A percentile compares a stretch with the other conserved stretches of the same genome.
Evolutionary conservation across 2,888 invertebrate species (phyloP).

Genomic region (Philaethria dido): DNA sequence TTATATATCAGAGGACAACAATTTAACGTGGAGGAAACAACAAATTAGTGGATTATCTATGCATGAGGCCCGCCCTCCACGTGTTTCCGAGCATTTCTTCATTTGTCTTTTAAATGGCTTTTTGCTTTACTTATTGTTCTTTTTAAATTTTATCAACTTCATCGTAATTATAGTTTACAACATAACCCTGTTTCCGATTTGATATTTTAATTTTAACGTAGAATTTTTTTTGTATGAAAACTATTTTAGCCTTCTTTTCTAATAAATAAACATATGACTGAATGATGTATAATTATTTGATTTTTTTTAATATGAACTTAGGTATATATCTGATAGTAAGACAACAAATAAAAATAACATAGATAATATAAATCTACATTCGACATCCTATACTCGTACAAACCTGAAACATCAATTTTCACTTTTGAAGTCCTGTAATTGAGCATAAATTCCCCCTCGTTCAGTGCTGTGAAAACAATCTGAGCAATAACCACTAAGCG

Average conservation of each 20-base stretch:
- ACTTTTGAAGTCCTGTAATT: constrained; percentile 18
- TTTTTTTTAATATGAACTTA: no score
- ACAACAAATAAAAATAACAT: no score
- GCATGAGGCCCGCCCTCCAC: constrained; percentile 73
- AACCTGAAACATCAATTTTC: constrained; percentile 21
- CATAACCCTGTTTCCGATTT: constrained; percentile 32
- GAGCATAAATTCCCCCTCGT: constrained; percentile 19
- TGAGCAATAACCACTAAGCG: constrained; percentile 44
- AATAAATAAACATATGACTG: background rate
- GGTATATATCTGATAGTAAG: no score
- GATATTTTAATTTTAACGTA: background rate
- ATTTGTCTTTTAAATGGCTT: constrained; percentile 69
- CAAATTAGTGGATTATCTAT: constrained; percentile 81
- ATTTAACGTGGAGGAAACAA: constrained; percentile 78
- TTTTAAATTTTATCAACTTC: constrained; percentile 59
- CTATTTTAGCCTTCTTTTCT: background rate
- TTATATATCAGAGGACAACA: constrained; percentile 67
- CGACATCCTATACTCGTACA: background rate
- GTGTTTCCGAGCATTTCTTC: constrained; percentile 72
- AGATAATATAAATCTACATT: background rate
- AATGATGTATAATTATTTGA: no score
- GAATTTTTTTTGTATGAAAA: background rate
- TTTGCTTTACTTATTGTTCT: constrained; percentile 56
- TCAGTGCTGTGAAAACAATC: constrained; percentile 41
- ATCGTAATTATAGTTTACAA: constrained; percentile 70